These are phyloP conservation scores for Alouatta palliata DNA, from an alignment of 2,113 vertebrate genomes.

Conservation along the genomic window DNA sequence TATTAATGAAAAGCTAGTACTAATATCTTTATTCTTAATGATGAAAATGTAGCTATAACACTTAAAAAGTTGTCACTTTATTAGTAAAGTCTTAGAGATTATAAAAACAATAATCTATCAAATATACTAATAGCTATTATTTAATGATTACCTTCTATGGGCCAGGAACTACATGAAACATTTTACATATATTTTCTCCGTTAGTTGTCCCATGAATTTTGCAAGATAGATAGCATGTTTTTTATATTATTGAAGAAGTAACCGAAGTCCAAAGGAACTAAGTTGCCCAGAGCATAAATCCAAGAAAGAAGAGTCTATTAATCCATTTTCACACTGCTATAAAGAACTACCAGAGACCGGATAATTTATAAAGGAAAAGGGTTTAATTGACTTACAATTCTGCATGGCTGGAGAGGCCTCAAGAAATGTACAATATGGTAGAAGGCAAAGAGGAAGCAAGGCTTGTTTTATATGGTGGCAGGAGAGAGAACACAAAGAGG, in stretches of 20 bases:
- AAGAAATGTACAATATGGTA: too few relatives aligned
- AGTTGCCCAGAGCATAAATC: not conserved
- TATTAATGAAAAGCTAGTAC: slow-evolving; percentile 14
- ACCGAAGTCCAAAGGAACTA: not conserved
- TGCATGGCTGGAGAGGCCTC: too few relatives aligned
- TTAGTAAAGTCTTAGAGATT: slow-evolving; percentile 7
- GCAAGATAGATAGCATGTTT: not conserved
- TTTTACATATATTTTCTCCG: not conserved
- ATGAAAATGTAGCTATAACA: not conserved
- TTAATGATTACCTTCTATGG: not conserved
- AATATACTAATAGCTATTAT: not conserved
- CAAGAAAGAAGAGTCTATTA: not conserved
- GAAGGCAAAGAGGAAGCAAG: too few relatives aligned
- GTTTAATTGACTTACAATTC: too few relatives aligned
- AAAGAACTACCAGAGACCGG: too few relatives aligned
- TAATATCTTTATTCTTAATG: slow-evolving; percentile 42
- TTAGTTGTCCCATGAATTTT: not conserved
- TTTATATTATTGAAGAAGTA: not conserved
- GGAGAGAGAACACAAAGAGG: too few relatives aligned
- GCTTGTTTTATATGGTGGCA: too few relatives aligned
- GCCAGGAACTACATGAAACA: not conserved
- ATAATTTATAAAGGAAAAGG: too few relatives aligned
- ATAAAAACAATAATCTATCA: slow-evolving; percentile 23
- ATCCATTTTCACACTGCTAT: too few relatives aligned
- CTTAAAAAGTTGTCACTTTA: not conserved